Base-by-base conservation (phyloP, 2,888 invertebrate species). In the Drosophila kambysellisi region DNA sequence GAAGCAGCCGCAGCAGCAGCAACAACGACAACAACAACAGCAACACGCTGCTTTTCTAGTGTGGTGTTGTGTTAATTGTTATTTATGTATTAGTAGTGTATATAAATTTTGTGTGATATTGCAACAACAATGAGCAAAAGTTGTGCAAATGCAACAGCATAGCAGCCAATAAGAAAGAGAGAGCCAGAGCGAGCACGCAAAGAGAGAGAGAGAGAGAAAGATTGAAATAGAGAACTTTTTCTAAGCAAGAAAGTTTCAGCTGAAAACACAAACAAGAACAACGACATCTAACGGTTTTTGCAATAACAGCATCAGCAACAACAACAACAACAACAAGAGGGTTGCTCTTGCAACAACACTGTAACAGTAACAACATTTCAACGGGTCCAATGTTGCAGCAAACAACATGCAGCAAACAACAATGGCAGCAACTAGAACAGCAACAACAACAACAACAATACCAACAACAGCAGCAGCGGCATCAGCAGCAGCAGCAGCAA, bases 371-470 rank as follows among this genome's bases (percentile, higher is more conserved):
- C 80, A 79, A 78, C 76, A 75, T 70, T 82, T 67, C 25, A 37
- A 83, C 79, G 91, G 89, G 89, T 91, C 91, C 91, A 89, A 89
- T 88, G 91, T 88, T 91, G 89, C 90, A 83, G 81, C 78, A 78
- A 81, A 79, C 78, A 89, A 81, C 79, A 87, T 88, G 88, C 88
- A 81, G 82, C 86, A 81, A 89, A 84, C 78, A 83, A 83, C 75
- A 86, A 82, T 73, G 75, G 65, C 77, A 80, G 62, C 70, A 79
- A 58, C 63, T 69, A 60, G 70, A 74, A 63, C 70, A 79, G 80
- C 79, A 78, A 80, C 74, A 76, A 56, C 59, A 74, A 73, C 69
- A 77, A 46, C 81, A 74, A 46, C 74, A 72, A 30, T 70, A 74
- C 51, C 70, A 72, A 29, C 52, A 52, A 7, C 65, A 65, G 7